Base-by-base conservation (phyloP, 2,113 vertebrate species). In the Xyliphius kryptos region DNA sequence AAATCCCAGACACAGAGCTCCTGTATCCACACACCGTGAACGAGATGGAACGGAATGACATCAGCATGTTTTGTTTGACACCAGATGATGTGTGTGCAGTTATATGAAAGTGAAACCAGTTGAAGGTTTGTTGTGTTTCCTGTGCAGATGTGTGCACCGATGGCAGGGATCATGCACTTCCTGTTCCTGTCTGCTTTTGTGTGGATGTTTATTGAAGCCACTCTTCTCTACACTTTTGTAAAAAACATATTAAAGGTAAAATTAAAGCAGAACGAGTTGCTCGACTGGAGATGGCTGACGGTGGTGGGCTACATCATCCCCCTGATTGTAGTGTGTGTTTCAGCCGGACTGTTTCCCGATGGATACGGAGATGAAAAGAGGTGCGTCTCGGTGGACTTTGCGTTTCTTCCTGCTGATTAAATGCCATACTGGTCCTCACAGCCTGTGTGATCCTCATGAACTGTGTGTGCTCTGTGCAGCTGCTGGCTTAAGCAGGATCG, bases 181-280 rank as follows among this genome's bases (percentile, higher is more conserved):
- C 77, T 74, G 61, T 87, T 88, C 66, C 74, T 89, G 61, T 78
- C 78, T 0, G 75, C 79, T 56, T 88, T 88, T 75, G 81, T 82
- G 74, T 88, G 87, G 87, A 89, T 88, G 87, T 70, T 69, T 53
- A 81, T 88, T 1, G 86, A 88, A 52, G 87, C 80, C 0, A 12
- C 83, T 36, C 80, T 87, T 66, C 86, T 89, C 51, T 88, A 83
- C 77, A 62, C 84, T 32, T 77, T 85, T 1, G 83, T 89, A 48
- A 62, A 55, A 46, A 68, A 56, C 37, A 55, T 70, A 22, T 58
- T 41, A 58, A 20, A 65, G 44, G 36, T 74, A 44, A 73, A 21
- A 61, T 51, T 61, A 15, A 61, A 3, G 8, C 56, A 57, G n/a
- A 32, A 32, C 26, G 19, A 48, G 6, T 0, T 49, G 9, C 14